These are phyloP conservation scores for Pyxicephalus adspersus DNA, from an alignment of 2,113 vertebrate species.

Conservation along the genomic window DNA sequence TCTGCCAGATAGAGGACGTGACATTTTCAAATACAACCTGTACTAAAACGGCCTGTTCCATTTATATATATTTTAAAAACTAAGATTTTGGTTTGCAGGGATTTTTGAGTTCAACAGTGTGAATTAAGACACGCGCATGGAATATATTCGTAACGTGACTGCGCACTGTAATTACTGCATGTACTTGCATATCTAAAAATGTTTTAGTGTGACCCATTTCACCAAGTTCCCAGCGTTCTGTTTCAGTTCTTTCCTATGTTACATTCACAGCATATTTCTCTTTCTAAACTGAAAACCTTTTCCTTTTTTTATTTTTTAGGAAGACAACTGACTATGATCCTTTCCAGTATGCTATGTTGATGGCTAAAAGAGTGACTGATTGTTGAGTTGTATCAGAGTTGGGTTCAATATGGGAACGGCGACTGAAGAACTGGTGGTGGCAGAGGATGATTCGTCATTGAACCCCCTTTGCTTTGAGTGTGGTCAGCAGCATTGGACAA, in stretches of 20 bases:
- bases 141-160: no score
- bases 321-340: conserved; percentile 1
- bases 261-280: neutral
- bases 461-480: conserved; percentile 92
- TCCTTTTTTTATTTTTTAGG: neutral
- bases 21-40: no score
- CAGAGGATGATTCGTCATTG: conserved; percentile 79
- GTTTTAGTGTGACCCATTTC: no score
- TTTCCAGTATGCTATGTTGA: neutral
- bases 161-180: no score
- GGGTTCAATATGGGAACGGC: conserved; percentile 83
- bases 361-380: neutral
- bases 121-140: no score
- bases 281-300: neutral
- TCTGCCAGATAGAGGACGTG: no score
- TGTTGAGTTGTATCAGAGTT: conserved; percentile 28
- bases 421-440: conserved; percentile 78
- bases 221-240: no score
- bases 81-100: no score
- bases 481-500: conserved; percentile 92
- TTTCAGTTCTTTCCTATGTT: neutral
- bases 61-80: no score
- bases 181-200: no score
- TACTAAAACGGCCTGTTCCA: no score
- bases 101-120: no score